Conservation (phyloP, 2,888 invertebrate genomes). For the Baccha elongata region DNA sequence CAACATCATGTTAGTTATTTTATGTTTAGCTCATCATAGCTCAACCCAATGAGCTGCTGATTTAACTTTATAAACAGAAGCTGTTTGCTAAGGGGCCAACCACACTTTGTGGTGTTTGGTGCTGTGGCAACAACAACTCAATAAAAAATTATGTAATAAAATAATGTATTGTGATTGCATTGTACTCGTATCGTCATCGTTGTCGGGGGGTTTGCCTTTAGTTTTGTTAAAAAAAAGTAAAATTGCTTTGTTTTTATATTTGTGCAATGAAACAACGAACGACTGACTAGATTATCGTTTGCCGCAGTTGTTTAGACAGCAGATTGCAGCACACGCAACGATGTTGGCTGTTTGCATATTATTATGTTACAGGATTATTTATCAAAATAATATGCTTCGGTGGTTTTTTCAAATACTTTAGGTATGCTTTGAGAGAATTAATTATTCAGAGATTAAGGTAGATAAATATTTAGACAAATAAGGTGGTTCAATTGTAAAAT, state of each 20-base stretch:
- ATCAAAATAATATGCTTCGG: conserved; percentile 14
- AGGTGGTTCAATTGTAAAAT: conserved; percentile 21
- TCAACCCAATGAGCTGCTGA: not conserved
- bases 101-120: conserved; percentile 8
- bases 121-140: conserved; percentile 15
- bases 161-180: conserved; percentile 57
- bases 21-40: not conserved
- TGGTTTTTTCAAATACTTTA: not conserved
- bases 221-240: conserved; percentile 23
- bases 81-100: conserved; percentile 6
- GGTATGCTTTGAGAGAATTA: conserved; percentile 31
- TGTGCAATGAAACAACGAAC: conserved; percentile 19
- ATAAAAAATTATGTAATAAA: conserved; percentile 55
- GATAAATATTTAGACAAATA: conserved; percentile 43
- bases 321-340: conserved; percentile 10
- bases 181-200: conserved; percentile 2
- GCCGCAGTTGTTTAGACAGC: not conserved
- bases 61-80: conserved; percentile 22
- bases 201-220: not conserved
- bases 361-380: conserved; percentile 6
- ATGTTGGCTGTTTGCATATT: not conserved
- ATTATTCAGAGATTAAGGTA: conserved; percentile 54
- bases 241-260: conserved; percentile 31
- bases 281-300: not conserved
- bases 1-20: conserved; percentile 1